Percentiles rank a stretch among this genome's conserved stretches.
Evolutionary conservation across 2,113 vertebrate species (phyloP).

Genomic region (Typhlomys cinereus): DNA sequence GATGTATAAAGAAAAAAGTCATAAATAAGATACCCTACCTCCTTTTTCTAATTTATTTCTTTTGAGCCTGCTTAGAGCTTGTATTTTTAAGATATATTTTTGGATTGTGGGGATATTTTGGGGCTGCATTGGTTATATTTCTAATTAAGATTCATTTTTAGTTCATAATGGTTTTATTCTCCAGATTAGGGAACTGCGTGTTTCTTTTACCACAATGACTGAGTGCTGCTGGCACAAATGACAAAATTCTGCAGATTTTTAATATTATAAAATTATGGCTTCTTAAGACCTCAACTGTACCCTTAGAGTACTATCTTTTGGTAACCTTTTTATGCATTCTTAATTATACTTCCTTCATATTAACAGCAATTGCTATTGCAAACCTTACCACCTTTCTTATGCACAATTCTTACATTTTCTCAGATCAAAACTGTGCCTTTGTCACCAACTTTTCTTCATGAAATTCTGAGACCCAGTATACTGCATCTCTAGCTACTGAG

Average conservation of each 20-base stretch:
- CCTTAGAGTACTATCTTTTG: conserved; percentile 18
- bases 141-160: conserved; percentile 64
- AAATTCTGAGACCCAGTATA: background rate
- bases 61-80: conserved; percentile 40
- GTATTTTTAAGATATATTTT: conserved; percentile 60
- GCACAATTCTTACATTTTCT: background rate
- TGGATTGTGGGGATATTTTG: conserved; percentile 19
- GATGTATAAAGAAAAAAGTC: conserved; percentile 46
- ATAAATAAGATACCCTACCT: background rate
- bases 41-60: conserved; percentile 41
- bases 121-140: conserved; percentile 51
- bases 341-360: conserved; percentile 34
- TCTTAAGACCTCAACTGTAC: conserved; percentile 17
- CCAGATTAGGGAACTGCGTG: conserved; percentile 38
- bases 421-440: background rate
- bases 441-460: background rate
- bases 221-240: conserved; percentile 45
- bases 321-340: conserved; percentile 36
- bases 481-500: background rate
- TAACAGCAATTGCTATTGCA: background rate
- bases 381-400: conserved; percentile 5
- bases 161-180: conserved; percentile 55
- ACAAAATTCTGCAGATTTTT: conserved; percentile 52
- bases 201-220: conserved; percentile 61
- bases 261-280: conserved; percentile 56